A percentile compares a stretch with the other conserved stretches of the same genome.
These are phyloP conservation scores for Melanotaenia parkinsoni DNA, from an alignment of 2,797 vertebrate genomes.

Conservation along the genomic window DNA sequence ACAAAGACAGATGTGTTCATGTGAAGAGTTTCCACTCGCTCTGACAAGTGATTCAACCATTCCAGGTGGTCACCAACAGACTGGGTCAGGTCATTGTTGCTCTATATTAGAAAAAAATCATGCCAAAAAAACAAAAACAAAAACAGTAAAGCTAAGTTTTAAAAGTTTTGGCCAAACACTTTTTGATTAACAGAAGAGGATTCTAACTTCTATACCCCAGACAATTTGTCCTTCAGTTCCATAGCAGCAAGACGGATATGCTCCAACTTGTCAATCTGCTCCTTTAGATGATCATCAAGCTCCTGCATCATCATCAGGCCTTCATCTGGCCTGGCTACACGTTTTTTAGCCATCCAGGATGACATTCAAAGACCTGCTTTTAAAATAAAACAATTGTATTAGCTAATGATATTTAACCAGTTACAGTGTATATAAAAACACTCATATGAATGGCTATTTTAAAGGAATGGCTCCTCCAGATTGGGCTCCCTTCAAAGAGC, in stretches of 20 bases:
- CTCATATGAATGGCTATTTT: too few relatives aligned
- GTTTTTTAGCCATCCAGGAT: constrained; percentile 69
- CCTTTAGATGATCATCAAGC: constrained; percentile 83
- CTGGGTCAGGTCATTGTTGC: constrained; percentile 74
- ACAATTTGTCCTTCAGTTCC: constrained; percentile 78
- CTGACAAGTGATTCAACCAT: constrained; percentile 79
- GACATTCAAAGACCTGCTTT: constrained; percentile 12
- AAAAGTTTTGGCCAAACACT: background rate
- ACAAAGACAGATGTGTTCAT: constrained; percentile 83
- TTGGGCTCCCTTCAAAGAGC: too few relatives aligned
- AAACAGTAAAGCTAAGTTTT: background rate
- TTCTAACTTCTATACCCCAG: constrained; percentile 58
- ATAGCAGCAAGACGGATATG: constrained; percentile 79
- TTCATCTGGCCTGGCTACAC: constrained; percentile 65
- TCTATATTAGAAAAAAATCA: constrained; percentile 51
- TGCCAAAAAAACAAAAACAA: background rate
- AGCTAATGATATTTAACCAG: background rate
- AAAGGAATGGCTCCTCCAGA: too few relatives aligned
- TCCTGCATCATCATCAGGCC: constrained; percentile 86
- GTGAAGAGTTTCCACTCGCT: constrained; percentile 82
- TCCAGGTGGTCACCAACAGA: constrained; percentile 80
- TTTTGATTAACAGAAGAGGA: background rate
- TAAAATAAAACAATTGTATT: background rate
- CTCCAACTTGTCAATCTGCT: constrained; percentile 85
- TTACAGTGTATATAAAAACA: background rate